Evolutionary conservation across 1,140 invertebrate species (phyloP), one percentile per base, ranked within the genome.

Genomic region (Drosophila ohnishii): DNA sequence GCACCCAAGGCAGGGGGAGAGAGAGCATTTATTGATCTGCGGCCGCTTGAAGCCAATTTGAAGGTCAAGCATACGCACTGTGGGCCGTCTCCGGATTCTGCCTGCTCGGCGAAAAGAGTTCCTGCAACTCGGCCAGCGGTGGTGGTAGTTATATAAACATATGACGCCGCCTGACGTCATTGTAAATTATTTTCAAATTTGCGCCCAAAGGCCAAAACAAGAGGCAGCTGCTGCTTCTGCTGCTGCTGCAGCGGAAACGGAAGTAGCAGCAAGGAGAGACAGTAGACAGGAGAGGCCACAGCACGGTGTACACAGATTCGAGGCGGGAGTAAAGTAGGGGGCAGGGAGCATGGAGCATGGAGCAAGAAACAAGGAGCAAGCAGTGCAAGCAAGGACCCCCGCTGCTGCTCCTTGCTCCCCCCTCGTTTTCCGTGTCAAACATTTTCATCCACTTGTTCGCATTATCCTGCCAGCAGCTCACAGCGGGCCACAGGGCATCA

Each of bases 161-260:
- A 67, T 75, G 58, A 35, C 10, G 25, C 16, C 40, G 35, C 19
- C 60, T 87, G 84, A 87, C 82, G 82, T 86, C 83, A 87, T 67
- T 87, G 72, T 83, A 48, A 87, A 87, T 87, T 88, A 87, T 87
- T 87, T 87, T 88, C 66, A 87, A 87, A 87, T 87, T 80, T 87
- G 80, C 76, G 58, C 79, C 79, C 75, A 87, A 83, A 80, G 79
- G 83, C 71, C 83, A 71, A 66, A 78, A 69, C 42, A 39, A 57
- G 65, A 40, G 58, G 67, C 78, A 71, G 60, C 67, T 57, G 45
- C 62, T 45, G 35, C 75, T 48, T 0, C 19, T 19, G 45, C 62
- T 45, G 35, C 25, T 48, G 44, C 22, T 69, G 63, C 78, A 61
- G 65, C 80, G 79, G 83, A 87, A 86, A 50, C 83, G 83, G 83